Evolutionary conservation across 2,888 invertebrate species (phyloP).

Genomic region (Uropetala carovei): DNA sequence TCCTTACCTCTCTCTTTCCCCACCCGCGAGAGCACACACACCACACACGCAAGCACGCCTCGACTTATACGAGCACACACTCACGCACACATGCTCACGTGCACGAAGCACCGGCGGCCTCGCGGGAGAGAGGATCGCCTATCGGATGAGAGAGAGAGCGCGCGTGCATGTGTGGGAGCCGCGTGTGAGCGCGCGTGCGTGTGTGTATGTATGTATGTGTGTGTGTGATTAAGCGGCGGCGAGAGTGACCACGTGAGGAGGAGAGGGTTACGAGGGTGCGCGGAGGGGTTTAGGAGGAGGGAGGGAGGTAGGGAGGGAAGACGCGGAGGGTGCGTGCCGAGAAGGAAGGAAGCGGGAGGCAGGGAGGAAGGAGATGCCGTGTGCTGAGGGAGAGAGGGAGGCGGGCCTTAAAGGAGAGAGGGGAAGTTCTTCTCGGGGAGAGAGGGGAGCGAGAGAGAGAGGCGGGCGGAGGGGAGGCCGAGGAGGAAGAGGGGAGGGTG

Average conservation of each 20-base stretch:
- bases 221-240: conserved; percentile 6
- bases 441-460: neutral
- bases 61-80: neutral
- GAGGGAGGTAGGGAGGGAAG: neutral
- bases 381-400: neutral
- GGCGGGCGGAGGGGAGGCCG: neutral
- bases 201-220: neutral
- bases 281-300: neutral
- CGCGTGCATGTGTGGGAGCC: neutral
- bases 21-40: neutral
- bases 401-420: conserved; percentile 8
- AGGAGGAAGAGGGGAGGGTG: neutral
- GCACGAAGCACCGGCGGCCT: neutral
- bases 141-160: neutral
- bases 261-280: neutral
- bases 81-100: conserved; percentile 3
- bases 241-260: neutral
- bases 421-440: neutral
- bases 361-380: neutral
- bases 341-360: no score
- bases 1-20: neutral
- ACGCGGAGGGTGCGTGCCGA: neutral
- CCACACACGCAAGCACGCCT: neutral
- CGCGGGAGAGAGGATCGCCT: no score
- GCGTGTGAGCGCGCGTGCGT: neutral